Percentiles rank a stretch among this genome's conserved stretches.
Evolutionary conservation across 2,888 invertebrate genomes (phyloP).

Genomic region (Ornithoptera priamus): DNA sequence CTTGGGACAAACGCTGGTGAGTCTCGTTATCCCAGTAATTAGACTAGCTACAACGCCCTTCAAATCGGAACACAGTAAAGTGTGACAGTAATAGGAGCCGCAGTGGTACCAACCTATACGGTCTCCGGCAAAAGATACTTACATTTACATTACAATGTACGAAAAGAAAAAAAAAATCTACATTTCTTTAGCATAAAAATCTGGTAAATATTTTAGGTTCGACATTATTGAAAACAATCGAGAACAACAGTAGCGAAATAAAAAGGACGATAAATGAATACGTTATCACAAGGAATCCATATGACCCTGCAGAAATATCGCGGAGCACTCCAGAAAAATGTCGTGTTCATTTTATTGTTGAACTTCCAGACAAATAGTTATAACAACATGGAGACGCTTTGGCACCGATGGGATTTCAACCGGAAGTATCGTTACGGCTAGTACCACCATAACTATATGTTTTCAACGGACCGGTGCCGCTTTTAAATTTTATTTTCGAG

Average conservation of each 20-base stretch:
- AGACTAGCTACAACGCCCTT: no score
- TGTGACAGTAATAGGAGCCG: no score
- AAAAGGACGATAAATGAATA: not conserved
- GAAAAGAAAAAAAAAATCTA: no score
- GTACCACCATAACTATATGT: conserved; percentile 9
- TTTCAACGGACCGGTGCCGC: not conserved
- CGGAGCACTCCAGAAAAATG: conserved; percentile 7
- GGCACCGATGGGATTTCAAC: conserved; percentile 17
- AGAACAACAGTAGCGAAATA: not conserved
- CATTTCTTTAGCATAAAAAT: no score
- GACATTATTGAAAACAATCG: no score
- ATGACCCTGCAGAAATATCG: conserved; percentile 1
- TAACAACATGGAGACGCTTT: conserved; percentile 23
- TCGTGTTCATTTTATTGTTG: conserved; percentile 11
- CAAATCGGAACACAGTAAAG: no score
- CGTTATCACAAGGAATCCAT: not conserved
- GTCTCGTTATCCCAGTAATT: no score
- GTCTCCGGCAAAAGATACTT: no score
- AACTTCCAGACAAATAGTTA: conserved; percentile 17
- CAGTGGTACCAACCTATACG: no score
- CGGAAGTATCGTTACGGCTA: conserved; percentile 4
- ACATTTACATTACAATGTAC: no score
- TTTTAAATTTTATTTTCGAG: conserved; percentile 6
- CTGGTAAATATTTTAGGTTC: no score
- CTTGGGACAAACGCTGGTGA: no score